phyloP scores from a whole-genome alignment of 2,113 vertebrate species.

The Spheniscus mendiculus region DNA sequence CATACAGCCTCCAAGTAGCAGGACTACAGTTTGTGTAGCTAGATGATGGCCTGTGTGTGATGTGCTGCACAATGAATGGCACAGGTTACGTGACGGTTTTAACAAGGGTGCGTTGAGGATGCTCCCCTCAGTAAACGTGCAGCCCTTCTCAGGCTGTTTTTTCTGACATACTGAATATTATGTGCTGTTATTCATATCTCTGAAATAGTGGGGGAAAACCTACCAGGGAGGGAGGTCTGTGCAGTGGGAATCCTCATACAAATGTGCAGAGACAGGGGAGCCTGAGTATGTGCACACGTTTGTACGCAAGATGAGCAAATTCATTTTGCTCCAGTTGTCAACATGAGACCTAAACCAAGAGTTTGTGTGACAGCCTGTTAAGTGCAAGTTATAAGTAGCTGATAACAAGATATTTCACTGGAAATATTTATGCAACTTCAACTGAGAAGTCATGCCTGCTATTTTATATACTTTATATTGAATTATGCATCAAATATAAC shows the following conservation, averaged over 20 bases:
- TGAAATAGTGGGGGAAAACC: neutral
- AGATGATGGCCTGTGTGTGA: fast-evolving
- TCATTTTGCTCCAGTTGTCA: neutral
- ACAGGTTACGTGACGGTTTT: neutral
- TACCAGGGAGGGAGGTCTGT: neutral
- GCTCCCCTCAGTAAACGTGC: neutral
- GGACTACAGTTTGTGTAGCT: neutral
- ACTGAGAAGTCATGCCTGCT: neutral
- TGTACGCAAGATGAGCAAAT: neutral
- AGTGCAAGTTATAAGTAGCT: neutral
- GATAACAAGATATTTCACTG: neutral
- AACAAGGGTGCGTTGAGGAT: fast-evolving
- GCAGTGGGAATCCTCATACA: neutral
- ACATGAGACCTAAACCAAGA: neutral
- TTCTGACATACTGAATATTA: neutral
- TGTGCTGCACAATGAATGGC: neutral
- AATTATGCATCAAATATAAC: conserved; percentile 14
- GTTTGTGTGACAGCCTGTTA: neutral
- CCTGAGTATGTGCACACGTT: fast-evolving
- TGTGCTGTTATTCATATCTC: neutral
- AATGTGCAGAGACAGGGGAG: neutral
- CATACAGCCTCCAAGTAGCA: neutral
- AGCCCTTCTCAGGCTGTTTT: neutral
- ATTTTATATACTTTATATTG: neutral
- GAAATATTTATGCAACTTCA: conserved; percentile 21